These are phyloP conservation scores for Sipha flava DNA, from an alignment of 1,140 invertebrate genomes.

Conservation along the genomic window DNA sequence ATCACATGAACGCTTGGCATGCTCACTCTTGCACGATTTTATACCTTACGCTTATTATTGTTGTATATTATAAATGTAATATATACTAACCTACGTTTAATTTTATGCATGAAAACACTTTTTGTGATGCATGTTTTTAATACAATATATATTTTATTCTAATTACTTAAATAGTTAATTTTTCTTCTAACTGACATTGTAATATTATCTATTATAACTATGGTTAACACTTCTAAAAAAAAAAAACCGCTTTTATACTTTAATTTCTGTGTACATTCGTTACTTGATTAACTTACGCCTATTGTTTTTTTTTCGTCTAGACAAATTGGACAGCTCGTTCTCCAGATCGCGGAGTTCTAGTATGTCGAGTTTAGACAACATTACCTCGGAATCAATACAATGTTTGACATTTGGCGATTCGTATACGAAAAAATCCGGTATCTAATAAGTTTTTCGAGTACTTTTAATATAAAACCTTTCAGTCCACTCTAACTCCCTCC, in stretches of 20 bases:
- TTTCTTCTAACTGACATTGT: not conserved
- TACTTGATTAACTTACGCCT: too few relatives aligned
- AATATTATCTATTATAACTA: not conserved
- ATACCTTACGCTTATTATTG: not conserved
- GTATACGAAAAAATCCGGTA: conserved; percentile 87
- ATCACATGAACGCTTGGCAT: not conserved
- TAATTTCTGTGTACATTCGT: not conserved
- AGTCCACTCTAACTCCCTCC: not conserved
- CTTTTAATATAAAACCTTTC: not conserved
- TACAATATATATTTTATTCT: not conserved
- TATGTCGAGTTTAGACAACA: conserved; percentile 95
- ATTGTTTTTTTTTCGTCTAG: conserved; percentile 46
- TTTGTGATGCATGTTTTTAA: not conserved
- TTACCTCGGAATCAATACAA: conserved; percentile 89
- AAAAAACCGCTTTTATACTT: not conserved
- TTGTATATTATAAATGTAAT: not conserved
- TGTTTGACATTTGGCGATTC: conserved; percentile 93
- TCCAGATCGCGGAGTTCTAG: conserved; percentile 91
- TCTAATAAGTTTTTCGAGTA: not conserved
- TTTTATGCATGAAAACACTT: not conserved
- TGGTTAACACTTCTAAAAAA: not conserved
- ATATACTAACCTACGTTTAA: not conserved
- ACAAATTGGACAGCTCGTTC: conserved; percentile 92
- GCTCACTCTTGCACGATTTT: not conserved
- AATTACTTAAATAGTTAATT: not conserved